These are phyloP conservation scores for Turnix velox DNA, from an alignment of 2,113 vertebrate species.

Conservation along the genomic window DNA sequence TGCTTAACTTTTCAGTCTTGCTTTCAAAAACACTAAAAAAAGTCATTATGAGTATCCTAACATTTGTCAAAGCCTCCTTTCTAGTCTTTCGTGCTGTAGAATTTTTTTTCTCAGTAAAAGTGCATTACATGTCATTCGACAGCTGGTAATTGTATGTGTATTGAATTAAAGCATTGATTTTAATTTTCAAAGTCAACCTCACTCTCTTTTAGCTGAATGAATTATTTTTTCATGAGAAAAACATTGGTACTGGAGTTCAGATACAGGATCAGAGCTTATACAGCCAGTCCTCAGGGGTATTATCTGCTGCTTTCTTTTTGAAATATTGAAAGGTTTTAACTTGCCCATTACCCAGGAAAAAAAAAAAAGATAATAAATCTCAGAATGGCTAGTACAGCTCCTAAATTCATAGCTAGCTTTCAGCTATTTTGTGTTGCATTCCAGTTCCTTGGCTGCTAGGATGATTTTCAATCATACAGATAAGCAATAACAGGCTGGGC, in stretches of 20 bases:
- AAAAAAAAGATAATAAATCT: not conserved
- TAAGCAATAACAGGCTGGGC: not conserved
- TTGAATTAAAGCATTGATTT: conserved; percentile 63
- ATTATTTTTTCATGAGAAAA: conserved; percentile 41
- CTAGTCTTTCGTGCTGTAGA: not conserved
- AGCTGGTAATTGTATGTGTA: conserved; percentile 52
- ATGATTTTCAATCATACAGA: not conserved
- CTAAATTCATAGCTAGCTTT: conserved; percentile 30
- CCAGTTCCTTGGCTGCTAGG: not conserved
- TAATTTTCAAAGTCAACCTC: conserved; percentile 58
- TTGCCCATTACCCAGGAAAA: not conserved
- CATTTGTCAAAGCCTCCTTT: conserved; percentile 46
- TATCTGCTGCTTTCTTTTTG: not conserved
- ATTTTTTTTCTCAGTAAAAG: conserved; percentile 6
- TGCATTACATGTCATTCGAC: conserved; percentile 23
- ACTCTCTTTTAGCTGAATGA: conserved; percentile 36
- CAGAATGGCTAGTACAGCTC: not conserved
- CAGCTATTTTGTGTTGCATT: not conserved
- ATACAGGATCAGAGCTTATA: not conserved
- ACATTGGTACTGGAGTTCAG: conserved; percentile 27
- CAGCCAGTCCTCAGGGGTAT: not conserved
- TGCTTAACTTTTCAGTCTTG: conserved; percentile 14
- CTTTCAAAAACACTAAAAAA: conserved; percentile 14
- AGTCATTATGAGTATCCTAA: conserved; percentile 8
- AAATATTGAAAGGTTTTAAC: not conserved